Base-by-base conservation (phyloP, 2,888 invertebrate genomes). In the Actias luna region DNA sequence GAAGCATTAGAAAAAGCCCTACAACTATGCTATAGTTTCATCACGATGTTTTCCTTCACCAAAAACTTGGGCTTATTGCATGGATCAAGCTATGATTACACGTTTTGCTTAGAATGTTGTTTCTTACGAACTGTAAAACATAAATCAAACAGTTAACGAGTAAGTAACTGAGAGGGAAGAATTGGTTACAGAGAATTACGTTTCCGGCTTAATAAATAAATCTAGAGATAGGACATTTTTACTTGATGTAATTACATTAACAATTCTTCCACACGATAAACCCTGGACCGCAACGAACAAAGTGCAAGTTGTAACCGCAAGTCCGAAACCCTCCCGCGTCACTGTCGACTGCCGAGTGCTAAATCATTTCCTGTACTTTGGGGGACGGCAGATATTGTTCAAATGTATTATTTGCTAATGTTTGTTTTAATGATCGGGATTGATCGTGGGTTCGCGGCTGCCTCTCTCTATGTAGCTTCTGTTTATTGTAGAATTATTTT, bases 351-450 rank as follows among this genome's bases (percentile, higher is more conserved):
- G 46, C 42, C 39, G 36, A 65, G 67, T 64, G 72, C 70, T 69
- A 75, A 74, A 77, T 78, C 72, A 78, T 73, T 70, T 69, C 70
- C 67, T 67, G 64, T 31, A n/a, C 12, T 59, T 27, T 18, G 29
- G 42, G 59, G 59, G 42, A 42, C 39, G 29, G 59, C 60, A 58
- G 55, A 60, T 46, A 42, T 42, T 29, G 59, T 36, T 42, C 36
- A 42, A 59, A 59, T 59, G 27, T 59, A 59, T 59, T 36, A 39
- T 59, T 42, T 27, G 18, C 35, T 59, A 42, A 59, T 59, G 59
- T 18, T 42, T 35, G 7, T 36, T 39, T 35, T 42, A 29, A 59
- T 59, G 59, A 59, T 59, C 42, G 27, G 36, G 16, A 55, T n/a
- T 29, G 29, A 27, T 29, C 55, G 1, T 5, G 55, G 29, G 1